Evolutionary conservation across 2,797 vertebrate species (phyloP).

Genomic region (Tiaroga cobitis): DNA sequence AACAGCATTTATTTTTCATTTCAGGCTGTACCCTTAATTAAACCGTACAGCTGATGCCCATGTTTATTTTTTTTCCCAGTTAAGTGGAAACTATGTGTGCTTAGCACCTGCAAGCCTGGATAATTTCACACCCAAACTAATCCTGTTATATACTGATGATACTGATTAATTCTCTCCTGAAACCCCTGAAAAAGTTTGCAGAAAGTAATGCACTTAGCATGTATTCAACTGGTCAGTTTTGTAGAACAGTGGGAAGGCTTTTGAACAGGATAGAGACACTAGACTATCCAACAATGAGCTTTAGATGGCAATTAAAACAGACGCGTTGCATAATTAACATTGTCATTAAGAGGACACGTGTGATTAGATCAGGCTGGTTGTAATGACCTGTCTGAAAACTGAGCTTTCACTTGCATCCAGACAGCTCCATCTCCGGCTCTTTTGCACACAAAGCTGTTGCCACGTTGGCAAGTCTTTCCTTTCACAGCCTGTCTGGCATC

Average conservation of each 20-base stretch:
- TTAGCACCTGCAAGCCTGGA: conserved; percentile 50
- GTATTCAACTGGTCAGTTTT: background rate
- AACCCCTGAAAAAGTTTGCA: conserved; percentile 17
- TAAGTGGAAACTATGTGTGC: conserved; percentile 38
- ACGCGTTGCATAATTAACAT: conserved; percentile 50
- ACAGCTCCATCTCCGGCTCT: conserved; percentile 20
- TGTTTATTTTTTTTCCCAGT: background rate
- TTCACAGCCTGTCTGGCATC: background rate
- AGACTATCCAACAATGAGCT: conserved; percentile 8
- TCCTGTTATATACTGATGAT: conserved; percentile 56
- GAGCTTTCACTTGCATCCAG: conserved; percentile 39
- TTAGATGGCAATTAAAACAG: conserved; percentile 39
- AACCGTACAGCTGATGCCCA: background rate
- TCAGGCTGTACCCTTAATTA: background rate
- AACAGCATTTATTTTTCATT: background rate
- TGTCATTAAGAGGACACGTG: conserved; percentile 41
- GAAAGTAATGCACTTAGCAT: conserved; percentile 1
- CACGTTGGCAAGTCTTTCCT: conserved; percentile 40
- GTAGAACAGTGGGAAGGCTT: background rate
- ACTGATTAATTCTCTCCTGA: conserved; percentile 23
- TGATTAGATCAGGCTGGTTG: conserved; percentile 50
- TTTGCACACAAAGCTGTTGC: conserved; percentile 37
- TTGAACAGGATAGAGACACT: conserved; percentile 27
- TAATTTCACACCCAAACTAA: conserved; percentile 60
- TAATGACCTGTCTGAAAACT: conserved; percentile 51